Conservation (phyloP, 2,888 invertebrate genomes). For the Brassicogethes aeneus region DNA sequence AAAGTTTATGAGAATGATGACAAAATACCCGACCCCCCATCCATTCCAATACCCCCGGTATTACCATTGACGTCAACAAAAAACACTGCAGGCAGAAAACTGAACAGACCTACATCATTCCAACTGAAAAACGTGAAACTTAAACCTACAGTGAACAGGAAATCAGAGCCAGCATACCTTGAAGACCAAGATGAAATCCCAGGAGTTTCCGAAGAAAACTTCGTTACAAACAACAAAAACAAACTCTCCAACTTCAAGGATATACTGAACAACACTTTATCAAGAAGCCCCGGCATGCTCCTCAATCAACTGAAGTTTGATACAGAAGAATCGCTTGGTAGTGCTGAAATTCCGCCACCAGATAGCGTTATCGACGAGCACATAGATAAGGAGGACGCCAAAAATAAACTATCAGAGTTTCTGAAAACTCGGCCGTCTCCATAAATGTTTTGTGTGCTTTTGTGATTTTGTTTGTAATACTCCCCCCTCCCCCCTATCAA, state of each 20-base stretch:
- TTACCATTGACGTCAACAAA: no score
- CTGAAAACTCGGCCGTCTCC: no score
- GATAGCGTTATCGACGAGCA: conserved; percentile 14
- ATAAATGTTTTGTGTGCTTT: no score
- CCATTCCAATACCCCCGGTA: no score
- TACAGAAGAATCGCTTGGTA: no score
- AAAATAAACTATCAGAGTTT: conserved; percentile 7
- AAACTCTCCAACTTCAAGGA: neutral
- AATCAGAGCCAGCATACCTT: neutral
- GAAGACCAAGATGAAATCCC: no score
- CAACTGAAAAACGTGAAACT: neutral
- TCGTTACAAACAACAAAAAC: neutral
- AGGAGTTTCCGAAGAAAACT: neutral
- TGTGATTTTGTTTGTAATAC: no score
- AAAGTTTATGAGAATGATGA: no score
- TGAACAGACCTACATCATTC: neutral
- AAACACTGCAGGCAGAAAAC: no score
- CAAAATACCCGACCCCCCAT: no score
- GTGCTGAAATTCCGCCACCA: neutral
- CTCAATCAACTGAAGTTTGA: no score
- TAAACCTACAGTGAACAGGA: neutral
- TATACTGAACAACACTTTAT: neutral
- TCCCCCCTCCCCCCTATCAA: neutral
- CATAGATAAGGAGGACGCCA: conserved; percentile 13
- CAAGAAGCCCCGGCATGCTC: no score